phyloP scores from a whole-genome alignment of 2,113 vertebrate species.

The Poecile atricapillus region DNA sequence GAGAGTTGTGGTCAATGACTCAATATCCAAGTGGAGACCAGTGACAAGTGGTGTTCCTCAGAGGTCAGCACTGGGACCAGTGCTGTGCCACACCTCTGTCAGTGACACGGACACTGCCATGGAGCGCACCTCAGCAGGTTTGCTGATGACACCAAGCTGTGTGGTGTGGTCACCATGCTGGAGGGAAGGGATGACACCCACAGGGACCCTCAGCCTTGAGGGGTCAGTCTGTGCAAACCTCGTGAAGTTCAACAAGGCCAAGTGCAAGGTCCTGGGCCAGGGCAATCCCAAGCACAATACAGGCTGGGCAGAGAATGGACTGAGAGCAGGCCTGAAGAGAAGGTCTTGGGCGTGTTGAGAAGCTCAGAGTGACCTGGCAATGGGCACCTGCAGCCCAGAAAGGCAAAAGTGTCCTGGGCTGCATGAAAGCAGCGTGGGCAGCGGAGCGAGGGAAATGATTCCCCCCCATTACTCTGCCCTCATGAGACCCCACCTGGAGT shows the following conservation, averaged over 20 bases:
- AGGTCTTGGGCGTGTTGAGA: not conserved
- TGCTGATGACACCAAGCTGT: not conserved
- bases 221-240: not conserved
- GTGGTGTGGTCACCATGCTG: not conserved
- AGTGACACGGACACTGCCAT: rapidly evolving
- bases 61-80: rapidly evolving
- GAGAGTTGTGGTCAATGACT: not conserved
- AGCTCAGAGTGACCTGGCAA: not conserved
- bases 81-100: rapidly evolving
- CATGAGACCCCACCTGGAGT: not conserved
- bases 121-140: not conserved
- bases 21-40: not conserved
- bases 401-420: rapidly evolving
- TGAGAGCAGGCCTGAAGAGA: not conserved
- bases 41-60: not conserved
- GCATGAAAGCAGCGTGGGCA: not conserved
- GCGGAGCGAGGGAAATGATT: not conserved
- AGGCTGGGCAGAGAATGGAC: not conserved
- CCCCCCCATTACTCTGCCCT: not conserved
- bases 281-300: not conserved
- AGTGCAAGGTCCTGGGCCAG: not conserved
- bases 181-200: not conserved
- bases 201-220: not conserved
- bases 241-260: not conserved
- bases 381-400: not conserved